Evolutionary conservation across 2,113 vertebrate genomes (phyloP), one percentile per base, ranked within the genome.

Genomic region (Nannobrachium achirus): DNA sequence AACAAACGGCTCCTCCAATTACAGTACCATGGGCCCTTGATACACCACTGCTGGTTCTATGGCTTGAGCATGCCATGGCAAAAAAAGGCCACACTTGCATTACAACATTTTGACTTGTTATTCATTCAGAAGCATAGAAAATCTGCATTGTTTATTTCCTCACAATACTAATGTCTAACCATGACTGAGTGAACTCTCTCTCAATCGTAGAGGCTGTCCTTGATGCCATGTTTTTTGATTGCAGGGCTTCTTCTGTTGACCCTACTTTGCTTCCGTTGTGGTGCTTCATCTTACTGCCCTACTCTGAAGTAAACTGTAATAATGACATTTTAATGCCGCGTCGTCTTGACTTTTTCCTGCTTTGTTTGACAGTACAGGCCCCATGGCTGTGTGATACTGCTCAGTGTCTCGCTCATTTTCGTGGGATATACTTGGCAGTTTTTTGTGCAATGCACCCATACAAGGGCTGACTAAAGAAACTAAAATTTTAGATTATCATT

Each of bases 191-290:
- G 45, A 68, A 46, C 45, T 75, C 64, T 58, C 50, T 70, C 69
- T 71, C 7, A 42, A 67, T 66, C 66, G 18, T 60, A 38, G 51
- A 75, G 58, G 18, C 68, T 66, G 40, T 65, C 71, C 10, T 56
- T 33, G 1, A 7, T 41, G 45, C 39, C 63, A 63, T 79, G 55
- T 78, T 68, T 25, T 76, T 45, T 82, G 73, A 53, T 86, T 84
- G 63, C 83, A 87, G 89, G 76, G 59, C 69, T 78, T 84, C 74
- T 68, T 73, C 71, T 68, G 52, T 75, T 53, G 71, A 72, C 79
- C 75, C 76, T 73, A 57, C 75, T 80, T 61, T 65, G 59, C 77
- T 85, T 46, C 61, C 60, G 25, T 73, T 25, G 20, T 56, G 6
- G 15, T 20, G 20, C 61, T 73, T 56, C 67, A 69, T 71, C 73